Percentiles rank a stretch among this genome's conserved stretches.
Conservation (phyloP, 2,113 vertebrate genomes). For the human region GRCh38 chr2:43363501-43364000, state of each 20-base stretch:
- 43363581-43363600: background rate
- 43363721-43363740: background rate
- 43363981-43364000: too few species aligned
- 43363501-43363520: background rate
- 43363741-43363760: background rate
- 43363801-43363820: background rate
- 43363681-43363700: background rate
- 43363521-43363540: background rate
- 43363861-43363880: too few species aligned
- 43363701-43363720: background rate
- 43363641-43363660: background rate
- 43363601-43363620: background rate
- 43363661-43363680: background rate
- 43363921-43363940: too few species aligned
- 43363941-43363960: too few species aligned
- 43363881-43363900: too few species aligned
- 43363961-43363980: too few species aligned
- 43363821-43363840: too few species aligned
- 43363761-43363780: background rate
- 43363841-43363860: too few species aligned
- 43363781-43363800: background rate
- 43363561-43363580: background rate
- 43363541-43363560: background rate
- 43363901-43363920: too few species aligned
- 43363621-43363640: background rate